A percentile compares a stretch with the other conserved stretches of the same genome.
These are phyloP conservation scores for Euglossa dilemma DNA, from an alignment of 1,140 invertebrate species.

Conservation along the genomic window DNA sequence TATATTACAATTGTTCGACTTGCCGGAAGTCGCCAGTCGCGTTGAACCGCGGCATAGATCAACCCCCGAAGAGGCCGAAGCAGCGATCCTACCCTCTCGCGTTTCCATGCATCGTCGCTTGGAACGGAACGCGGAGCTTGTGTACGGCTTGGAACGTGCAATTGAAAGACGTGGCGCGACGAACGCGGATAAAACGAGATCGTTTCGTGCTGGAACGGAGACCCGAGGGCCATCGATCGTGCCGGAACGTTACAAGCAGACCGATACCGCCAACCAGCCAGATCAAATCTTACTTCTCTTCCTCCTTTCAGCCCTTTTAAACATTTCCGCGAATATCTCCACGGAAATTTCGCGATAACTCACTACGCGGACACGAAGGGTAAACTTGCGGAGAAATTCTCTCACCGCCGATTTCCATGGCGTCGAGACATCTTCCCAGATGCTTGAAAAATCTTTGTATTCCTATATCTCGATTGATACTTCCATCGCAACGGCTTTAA, in stretches of 20 bases:
- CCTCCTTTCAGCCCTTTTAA: no score
- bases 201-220: background rate
- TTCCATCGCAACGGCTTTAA: no score
- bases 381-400: no score
- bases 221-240: background rate
- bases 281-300: background rate
- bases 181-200: conserved; percentile 5
- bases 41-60: conserved; percentile 12
- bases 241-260: background rate
- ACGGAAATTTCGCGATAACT: no score
- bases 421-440: no score
- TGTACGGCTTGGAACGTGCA: background rate
- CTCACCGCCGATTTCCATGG: no score
- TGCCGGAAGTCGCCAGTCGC: conserved; percentile 45
- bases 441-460: no score
- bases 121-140: background rate
- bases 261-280: background rate
- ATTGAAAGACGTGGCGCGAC: conserved; percentile 18
- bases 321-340: no score
- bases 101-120: background rate
- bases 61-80: background rate
- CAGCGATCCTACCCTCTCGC: background rate
- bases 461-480: no score
- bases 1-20: conserved; percentile 52
- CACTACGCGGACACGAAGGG: no score